These are phyloP conservation scores for Mesembrinibis cayennensis DNA, from an alignment of 2,113 vertebrate genomes.

Conservation along the genomic window DNA sequence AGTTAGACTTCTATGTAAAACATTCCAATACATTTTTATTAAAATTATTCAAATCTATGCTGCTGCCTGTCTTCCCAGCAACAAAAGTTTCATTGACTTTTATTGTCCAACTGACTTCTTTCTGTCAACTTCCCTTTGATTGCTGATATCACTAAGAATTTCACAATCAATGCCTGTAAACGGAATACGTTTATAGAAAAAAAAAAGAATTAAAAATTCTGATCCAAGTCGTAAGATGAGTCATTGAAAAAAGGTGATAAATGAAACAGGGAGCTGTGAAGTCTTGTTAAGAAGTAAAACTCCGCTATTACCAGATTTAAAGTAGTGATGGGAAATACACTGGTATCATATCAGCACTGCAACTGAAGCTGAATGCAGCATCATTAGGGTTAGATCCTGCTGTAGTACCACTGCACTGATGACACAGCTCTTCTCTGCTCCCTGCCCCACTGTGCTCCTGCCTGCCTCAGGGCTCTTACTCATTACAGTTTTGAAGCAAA, in stretches of 20 bases:
- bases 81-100: not conserved
- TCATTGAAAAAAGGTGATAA: not conserved
- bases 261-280: not conserved
- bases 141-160: not conserved
- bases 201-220: not conserved
- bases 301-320: not conserved
- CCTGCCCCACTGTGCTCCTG: not conserved
- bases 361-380: not conserved
- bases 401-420: not conserved
- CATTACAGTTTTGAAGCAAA: not conserved
- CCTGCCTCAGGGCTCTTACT: not conserved
- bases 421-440: not conserved
- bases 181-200: not conserved
- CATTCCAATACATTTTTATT: not conserved
- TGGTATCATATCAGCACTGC: not conserved
- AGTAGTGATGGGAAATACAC: not conserved
- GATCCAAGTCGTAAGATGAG: not conserved
- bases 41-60: not conserved
- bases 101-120: not conserved
- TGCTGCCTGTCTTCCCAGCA: not conserved
- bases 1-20: fast-evolving
- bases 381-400: not conserved
- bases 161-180: not conserved
- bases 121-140: not conserved
- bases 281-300: not conserved